Percentiles rank a stretch among this genome's conserved stretches.
These are phyloP conservation scores for Oligia strigilis DNA, from an alignment of 2,888 invertebrate genomes.

Conservation along the genomic window DNA sequence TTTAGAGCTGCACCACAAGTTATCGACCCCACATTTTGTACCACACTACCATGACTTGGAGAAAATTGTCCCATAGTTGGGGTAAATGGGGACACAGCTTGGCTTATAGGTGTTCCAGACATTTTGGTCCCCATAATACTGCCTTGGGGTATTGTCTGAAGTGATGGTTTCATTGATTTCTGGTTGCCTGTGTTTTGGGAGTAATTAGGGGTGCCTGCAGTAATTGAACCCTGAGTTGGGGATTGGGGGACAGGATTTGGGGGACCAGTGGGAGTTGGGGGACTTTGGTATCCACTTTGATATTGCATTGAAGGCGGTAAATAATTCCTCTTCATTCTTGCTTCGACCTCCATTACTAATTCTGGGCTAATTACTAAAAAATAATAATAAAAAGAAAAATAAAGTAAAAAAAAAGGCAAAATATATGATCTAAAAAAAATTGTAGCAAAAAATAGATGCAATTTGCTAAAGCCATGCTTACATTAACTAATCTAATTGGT, in stretches of 20 bases:
- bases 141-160: conserved; percentile 86
- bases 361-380: conserved; percentile 96
- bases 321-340: conserved; percentile 95
- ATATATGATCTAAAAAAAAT: conserved; percentile 55
- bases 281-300: conserved; percentile 75
- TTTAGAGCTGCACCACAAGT: conserved; percentile 66
- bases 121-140: conserved; percentile 76
- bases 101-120: conserved; percentile 64
- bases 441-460: conserved; percentile 56
- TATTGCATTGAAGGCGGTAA: conserved; percentile 93
- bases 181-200: conserved; percentile 69
- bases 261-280: conserved; percentile 72
- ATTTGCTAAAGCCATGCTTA: conserved; percentile 54
- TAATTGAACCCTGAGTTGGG: conserved; percentile 70
- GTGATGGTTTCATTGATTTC: conserved; percentile 78
- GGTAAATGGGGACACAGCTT: conserved; percentile 67
- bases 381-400: conserved; percentile 51
- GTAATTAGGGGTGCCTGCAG: conserved; percentile 76
- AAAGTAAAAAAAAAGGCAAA: conserved; percentile 58
- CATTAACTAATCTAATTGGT: conserved; percentile 44
- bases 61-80: conserved; percentile 65
- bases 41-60: conserved; percentile 65
- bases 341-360: conserved; percentile 96
- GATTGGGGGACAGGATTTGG: conserved; percentile 68
- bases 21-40: conserved; percentile 70